Conservation (phyloP, 1,140 invertebrate genomes). For the Pristionchus pacificus region DNA sequence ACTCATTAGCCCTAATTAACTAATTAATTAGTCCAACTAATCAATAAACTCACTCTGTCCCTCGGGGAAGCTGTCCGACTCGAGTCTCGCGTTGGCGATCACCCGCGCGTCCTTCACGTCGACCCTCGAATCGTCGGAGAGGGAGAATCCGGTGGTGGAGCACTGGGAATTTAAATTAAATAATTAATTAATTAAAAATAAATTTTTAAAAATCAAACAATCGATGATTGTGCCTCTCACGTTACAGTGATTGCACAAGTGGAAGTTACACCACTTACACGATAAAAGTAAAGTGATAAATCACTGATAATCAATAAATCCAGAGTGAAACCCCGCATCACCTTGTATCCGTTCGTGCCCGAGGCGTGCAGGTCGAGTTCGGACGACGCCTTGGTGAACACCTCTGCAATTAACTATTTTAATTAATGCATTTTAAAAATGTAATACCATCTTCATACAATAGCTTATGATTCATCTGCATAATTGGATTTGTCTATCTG, state of each 20-base stretch:
- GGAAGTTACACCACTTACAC: neutral
- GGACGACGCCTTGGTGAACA: neutral
- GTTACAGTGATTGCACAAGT: neutral
- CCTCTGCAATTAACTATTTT: neutral
- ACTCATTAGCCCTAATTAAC: too few species aligned
- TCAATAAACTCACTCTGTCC: conserved; percentile 20
- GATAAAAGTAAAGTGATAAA: neutral
- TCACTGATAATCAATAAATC: neutral
- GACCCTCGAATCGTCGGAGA: conserved; percentile 36
- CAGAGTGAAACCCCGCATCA: neutral
- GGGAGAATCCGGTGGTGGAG: conserved; percentile 36
- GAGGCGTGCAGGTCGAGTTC: neutral
- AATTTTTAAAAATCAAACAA: neutral
- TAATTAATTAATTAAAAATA: conserved; percentile 41
- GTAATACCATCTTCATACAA: neutral
- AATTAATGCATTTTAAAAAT: neutral
- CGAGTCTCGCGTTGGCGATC: conserved; percentile 28
- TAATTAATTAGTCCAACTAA: neutral
- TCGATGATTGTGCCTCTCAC: conserved; percentile 9
- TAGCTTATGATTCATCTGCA: conserved; percentile 1
- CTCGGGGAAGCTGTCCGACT: conserved; percentile 13
- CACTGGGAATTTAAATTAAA: too few species aligned
- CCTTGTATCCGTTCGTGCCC: neutral
- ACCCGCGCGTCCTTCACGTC: conserved; percentile 34
- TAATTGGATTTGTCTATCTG: neutral